Percentiles rank a stretch among this genome's conserved stretches.
Conservation (phyloP, 2,888 invertebrate genomes). For the Pammene fasciana region DNA sequence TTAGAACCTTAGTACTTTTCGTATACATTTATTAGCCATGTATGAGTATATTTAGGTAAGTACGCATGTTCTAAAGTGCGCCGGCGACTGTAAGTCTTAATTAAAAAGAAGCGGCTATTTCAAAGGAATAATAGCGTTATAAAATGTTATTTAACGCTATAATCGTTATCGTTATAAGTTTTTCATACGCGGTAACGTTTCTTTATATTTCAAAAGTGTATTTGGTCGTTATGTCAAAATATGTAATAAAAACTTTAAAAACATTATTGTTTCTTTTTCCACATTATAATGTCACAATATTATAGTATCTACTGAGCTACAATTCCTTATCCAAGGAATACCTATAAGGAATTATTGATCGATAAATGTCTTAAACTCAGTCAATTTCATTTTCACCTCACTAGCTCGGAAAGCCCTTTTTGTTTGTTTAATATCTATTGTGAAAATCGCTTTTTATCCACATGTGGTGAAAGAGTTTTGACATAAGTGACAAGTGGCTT, state of each 20-base stretch:
- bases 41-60: constrained; percentile 7
- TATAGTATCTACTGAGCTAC: background rate
- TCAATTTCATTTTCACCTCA: too few species aligned
- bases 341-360: too few species aligned
- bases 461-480: too few species aligned
- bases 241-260: background rate
- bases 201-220: background rate
- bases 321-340: too few species aligned
- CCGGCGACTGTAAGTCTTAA: constrained; percentile 35
- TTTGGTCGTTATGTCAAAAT: background rate
- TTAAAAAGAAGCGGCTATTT: constrained; percentile 33
- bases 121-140: constrained; percentile 29
- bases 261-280: background rate
- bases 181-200: constrained; percentile 3
- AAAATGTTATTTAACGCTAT: constrained; percentile 35
- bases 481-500: too few species aligned
- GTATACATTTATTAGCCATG: constrained; percentile 13
- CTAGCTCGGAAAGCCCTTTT: too few species aligned
- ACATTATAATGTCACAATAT: background rate
- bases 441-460: too few species aligned
- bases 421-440: too few species aligned
- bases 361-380: too few species aligned
- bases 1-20: constrained; percentile 28
- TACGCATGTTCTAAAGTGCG: constrained; percentile 21
- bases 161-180: constrained; percentile 21